phyloP scores from a whole-genome alignment of 30 jellyfish, hydroid and myxozoan species.

The Turritopsis rubra region DNA sequence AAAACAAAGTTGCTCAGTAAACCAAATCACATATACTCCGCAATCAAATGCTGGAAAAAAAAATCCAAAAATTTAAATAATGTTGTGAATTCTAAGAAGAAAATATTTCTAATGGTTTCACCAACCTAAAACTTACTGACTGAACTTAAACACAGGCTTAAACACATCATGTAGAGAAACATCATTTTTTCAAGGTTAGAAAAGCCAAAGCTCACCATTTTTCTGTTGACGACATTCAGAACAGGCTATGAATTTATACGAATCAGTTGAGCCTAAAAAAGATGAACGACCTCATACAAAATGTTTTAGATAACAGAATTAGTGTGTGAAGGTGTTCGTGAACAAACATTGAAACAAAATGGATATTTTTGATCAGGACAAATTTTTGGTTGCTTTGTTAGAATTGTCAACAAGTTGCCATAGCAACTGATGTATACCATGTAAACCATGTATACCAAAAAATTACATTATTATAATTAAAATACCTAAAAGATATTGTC shows the following conservation, averaged over 20 bases:
- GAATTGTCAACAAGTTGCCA: not conserved
- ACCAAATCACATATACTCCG: constrained; percentile 10
- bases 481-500: constrained; percentile 23
- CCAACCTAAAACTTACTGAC: not conserved
- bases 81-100: not conserved
- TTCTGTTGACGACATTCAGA: not conserved
- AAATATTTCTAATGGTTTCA: not conserved
- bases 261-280: not conserved
- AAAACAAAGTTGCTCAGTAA: not conserved
- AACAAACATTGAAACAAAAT: not conserved
- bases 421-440: no score
- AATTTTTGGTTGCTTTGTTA: not conserved
- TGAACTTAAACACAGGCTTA: not conserved
- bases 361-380: not conserved
- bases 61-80: not conserved
- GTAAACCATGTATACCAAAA: not conserved
- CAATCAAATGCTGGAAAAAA: constrained; percentile 19
- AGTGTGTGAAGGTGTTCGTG: no score
- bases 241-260: not conserved
- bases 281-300: no score
- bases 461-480: not conserved
- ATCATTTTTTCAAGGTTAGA: not conserved
- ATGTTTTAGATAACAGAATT: no score
- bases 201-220: constrained; percentile 5
- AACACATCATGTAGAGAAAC: not conserved